Base-by-base conservation (phyloP, 2,888 invertebrate genomes). In the Cenopis cana region DNA sequence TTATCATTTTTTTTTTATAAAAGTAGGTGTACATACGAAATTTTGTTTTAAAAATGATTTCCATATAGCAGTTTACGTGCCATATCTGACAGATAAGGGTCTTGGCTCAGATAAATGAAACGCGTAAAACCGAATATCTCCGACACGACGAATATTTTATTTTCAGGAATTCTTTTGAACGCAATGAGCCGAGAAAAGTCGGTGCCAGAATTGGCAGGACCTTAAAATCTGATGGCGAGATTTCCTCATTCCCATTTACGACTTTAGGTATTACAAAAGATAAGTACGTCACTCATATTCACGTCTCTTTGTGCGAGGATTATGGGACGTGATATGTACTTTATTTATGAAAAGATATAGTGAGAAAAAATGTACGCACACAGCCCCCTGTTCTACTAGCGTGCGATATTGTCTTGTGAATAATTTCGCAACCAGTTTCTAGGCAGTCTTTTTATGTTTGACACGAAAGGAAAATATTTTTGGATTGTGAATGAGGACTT, bases 271-370 rank as follows among this genome's bases (percentile, higher is more conserved):
- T 89, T 88, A 90, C 87, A 85, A 86, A 84, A 86, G 85, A 86
- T 86, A 85, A 90, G 85, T 87, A 83, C 86, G 82, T 88, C 87
- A 89, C 85, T 90, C 89, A 87, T 87, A 87, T 89, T 88, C 87
- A 85, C 85, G 85, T 85, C 80, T 85, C 89, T 87, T 90, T 90
- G 89, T 90, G 85, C 89, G 86, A 81, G 90, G 89, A 90, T 91
- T 90, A 92, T 91, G 91, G 86, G 85, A 88, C 89, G 90, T 86
- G 86, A 89, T 86, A 83, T 81, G 81, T 81, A 80, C 81, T 82
- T 89, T 89, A 85, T 91, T 90, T 89, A 89, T 88, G 87, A 85
- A 85, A 83, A 78, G 82, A 79, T 81, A 78, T 79, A 81, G 81
- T 79, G 75, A 79, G 80, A 82, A 82, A 82, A 79, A 80, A 82